Evolutionary conservation across 2,113 vertebrate species (phyloP).

Genomic region (Atlantisia rogersi): DNA sequence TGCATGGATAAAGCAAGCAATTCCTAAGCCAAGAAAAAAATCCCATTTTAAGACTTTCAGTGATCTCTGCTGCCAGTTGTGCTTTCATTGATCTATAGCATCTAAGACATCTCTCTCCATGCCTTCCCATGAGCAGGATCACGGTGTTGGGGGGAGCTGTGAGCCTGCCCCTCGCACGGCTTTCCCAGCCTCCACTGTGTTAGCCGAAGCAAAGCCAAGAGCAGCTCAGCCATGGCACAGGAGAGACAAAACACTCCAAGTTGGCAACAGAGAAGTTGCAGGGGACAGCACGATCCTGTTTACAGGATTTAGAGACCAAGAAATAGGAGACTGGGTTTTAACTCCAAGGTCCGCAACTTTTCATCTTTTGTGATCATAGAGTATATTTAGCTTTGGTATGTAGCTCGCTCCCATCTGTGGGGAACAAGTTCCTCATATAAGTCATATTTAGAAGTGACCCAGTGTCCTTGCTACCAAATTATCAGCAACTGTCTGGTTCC

Average conservation of each 20-base stretch:
- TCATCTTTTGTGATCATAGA: constrained; percentile 56
- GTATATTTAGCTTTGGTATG: constrained; percentile 66
- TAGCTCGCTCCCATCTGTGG: constrained; percentile 24
- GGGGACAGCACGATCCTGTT: not conserved
- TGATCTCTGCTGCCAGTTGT: not conserved
- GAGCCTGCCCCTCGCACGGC: not conserved
- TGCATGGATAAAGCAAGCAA: not conserved
- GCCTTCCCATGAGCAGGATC: not conserved
- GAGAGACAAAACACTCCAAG: not conserved
- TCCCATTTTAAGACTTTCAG: not conserved
- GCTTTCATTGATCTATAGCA: not conserved
- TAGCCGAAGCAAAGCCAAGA: not conserved
- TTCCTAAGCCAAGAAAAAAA: not conserved
- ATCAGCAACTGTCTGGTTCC: constrained; percentile 57
- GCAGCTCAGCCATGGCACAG: not conserved
- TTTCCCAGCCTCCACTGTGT: not conserved
- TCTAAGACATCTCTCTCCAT: not conserved
- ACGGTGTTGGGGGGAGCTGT: accelerated
- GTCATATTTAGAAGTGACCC: constrained; percentile 64
- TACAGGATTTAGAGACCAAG: not conserved
- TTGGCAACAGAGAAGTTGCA: not conserved
- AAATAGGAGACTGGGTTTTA: constrained; percentile 31
- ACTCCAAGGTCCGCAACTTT: not conserved
- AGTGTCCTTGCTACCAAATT: constrained; percentile 65
- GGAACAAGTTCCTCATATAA: constrained; percentile 48